Conservation (phyloP, 1,140 invertebrate genomes). For the Belonocnema kinseyi region DNA sequence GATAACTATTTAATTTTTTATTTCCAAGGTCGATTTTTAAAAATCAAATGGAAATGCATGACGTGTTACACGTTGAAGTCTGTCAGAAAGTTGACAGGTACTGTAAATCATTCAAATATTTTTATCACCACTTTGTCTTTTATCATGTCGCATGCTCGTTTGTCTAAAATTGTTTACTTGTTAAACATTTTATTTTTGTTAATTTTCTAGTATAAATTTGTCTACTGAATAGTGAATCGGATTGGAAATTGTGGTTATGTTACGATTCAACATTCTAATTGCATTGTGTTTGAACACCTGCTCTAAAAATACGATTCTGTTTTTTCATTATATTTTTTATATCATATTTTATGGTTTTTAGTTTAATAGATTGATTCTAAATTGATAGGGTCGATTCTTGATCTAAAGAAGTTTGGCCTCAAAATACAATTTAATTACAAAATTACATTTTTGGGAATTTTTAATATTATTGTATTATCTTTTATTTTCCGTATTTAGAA, state of each 20-base stretch:
- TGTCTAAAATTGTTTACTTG: background rate
- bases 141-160: background rate
- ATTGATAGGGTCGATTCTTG: too few species aligned
- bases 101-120: constrained; percentile 1
- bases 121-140: constrained; percentile 26
- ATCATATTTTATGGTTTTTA: too few species aligned
- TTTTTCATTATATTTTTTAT: too few species aligned
- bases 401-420: too few species aligned
- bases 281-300: too few species aligned
- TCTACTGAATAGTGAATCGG: background rate
- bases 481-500: too few species aligned
- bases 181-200: background rate
- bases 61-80: constrained; percentile 65
- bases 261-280: too few species aligned
- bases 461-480: background rate
- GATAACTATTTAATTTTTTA: constrained; percentile 16
- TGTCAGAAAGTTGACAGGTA: constrained; percentile 65
- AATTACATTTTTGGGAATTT: constrained; percentile 29
- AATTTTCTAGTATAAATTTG: background rate
- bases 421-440: background rate
- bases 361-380: too few species aligned
- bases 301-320: too few species aligned
- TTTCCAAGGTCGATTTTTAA: background rate
- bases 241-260: too few species aligned
- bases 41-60: constrained; percentile 37